These are phyloP conservation scores for Turritopsis rubra DNA, from an alignment of 30 jellyfish, hydroid and myxozoan genomes.

Conservation along the genomic window DNA sequence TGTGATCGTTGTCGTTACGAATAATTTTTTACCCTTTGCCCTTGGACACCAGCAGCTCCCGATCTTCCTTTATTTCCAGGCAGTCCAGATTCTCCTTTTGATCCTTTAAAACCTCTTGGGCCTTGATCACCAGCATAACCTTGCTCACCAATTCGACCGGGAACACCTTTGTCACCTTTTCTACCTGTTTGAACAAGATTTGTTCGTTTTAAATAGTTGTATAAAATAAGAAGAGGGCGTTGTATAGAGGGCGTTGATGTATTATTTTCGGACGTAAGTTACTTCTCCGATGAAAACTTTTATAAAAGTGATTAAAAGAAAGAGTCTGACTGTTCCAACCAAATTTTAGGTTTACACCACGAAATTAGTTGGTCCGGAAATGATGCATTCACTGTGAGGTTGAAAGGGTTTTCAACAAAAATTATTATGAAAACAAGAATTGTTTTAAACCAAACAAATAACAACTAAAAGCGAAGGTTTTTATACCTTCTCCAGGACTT, in stretches of 20 bases:
- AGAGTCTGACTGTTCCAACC: too few relatives aligned
- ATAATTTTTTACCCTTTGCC: not conserved
- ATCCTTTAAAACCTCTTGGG: slow-evolving; percentile 14
- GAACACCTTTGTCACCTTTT: slow-evolving; percentile 23
- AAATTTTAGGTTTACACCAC: too few relatives aligned
- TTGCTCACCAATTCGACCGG: slow-evolving; percentile 25
- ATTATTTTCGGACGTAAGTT: too few relatives aligned
- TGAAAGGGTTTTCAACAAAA: too few relatives aligned
- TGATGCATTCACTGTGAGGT: too few relatives aligned
- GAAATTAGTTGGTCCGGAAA: too few relatives aligned
- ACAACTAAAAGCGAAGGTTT: not conserved
- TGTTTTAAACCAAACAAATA: too few relatives aligned
- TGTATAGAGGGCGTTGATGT: too few relatives aligned
- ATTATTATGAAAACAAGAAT: too few relatives aligned
- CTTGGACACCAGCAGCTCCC: not conserved
- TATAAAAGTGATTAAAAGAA: too few relatives aligned
- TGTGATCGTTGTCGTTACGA: too few relatives aligned
- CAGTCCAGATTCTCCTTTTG: slow-evolving; percentile 33
- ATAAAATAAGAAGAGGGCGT: too few relatives aligned
- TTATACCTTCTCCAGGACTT: not conserved
- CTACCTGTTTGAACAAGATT: slow-evolving; percentile 16
- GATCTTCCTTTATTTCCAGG: slow-evolving; percentile 19
- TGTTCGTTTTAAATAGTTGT: not conserved
- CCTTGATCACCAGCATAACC: slow-evolving; percentile 23
- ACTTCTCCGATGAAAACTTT: slow-evolving; percentile 1